These are phyloP conservation scores for Pandemis corylana DNA, from an alignment of 2,888 invertebrate genomes.

Conservation along the genomic window DNA sequence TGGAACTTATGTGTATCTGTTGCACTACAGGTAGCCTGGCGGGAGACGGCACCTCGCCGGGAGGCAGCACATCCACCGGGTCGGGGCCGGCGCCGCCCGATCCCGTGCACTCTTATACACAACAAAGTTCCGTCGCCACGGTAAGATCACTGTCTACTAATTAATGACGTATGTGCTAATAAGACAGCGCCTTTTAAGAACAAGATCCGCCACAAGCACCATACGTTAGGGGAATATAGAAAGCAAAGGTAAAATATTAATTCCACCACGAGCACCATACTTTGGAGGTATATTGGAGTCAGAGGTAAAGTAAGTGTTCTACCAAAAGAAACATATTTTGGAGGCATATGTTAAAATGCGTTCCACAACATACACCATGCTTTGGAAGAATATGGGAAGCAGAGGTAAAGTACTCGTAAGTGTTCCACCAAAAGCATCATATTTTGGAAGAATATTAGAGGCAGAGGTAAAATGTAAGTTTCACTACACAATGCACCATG, in stretches of 20 bases:
- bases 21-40: neutral
- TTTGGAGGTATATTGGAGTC: neutral
- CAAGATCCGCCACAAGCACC: neutral
- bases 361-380: neutral
- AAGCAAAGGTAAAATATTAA: neutral
- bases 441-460: too few species aligned
- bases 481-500: neutral
- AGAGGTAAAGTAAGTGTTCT: too few species aligned
- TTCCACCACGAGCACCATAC: neutral
- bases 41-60: constrained; percentile 51
- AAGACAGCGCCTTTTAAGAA: neutral
- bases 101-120: constrained; percentile 41
- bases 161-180: too few species aligned
- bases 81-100: constrained; percentile 30
- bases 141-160: constrained; percentile 42
- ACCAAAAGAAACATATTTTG: too few species aligned
- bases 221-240: neutral
- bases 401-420: neutral
- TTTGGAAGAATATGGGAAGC: neutral
- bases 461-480: too few species aligned
- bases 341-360: too few species aligned
- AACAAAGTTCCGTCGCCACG: constrained; percentile 51
- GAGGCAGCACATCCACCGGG: constrained; percentile 46
- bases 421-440: too few species aligned
- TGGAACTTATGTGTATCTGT: neutral